Evolutionary conservation across 2,113 vertebrate genomes (phyloP).

Genomic region (Procavia capensis): DNA sequence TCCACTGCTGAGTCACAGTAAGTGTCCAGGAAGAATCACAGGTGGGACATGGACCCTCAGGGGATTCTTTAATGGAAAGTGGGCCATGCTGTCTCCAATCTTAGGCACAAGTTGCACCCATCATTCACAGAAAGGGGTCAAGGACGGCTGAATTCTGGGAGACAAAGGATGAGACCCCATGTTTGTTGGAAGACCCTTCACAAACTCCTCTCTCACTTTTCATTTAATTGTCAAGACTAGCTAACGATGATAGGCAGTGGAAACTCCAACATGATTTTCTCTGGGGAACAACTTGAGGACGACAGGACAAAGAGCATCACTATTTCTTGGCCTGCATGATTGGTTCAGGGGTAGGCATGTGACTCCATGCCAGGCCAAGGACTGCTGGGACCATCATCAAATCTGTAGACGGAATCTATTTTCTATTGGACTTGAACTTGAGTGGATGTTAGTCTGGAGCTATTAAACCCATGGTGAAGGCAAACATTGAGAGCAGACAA

Average conservation of each 20-base stretch:
- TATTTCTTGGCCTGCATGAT: accelerated
- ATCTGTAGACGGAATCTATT: neutral
- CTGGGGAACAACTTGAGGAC: neutral
- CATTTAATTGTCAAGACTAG: neutral
- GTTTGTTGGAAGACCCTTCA: no score
- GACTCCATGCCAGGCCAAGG: neutral
- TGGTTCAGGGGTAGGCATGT: neutral
- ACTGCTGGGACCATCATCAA: neutral
- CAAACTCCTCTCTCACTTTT: neutral
- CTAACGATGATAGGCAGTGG: neutral
- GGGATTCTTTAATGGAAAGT: neutral
- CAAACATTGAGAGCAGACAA: neutral
- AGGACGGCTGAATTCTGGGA: neutral
- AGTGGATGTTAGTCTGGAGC: neutral
- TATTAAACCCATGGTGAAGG: neutral
- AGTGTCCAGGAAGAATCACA: neutral
- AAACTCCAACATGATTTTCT: neutral
- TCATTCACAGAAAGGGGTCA: neutral
- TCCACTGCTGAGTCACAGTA: neutral
- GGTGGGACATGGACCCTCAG: neutral
- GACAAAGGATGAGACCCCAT: neutral
- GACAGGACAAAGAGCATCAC: accelerated
- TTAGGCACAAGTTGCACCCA: neutral
- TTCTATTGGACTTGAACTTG: neutral
- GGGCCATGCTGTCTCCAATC: neutral